A percentile compares a stretch with the other conserved stretches of the same genome.
Evolutionary conservation across 2,113 vertebrate species (phyloP).

Genomic region (Phalacrocorax brasilianus): DNA sequence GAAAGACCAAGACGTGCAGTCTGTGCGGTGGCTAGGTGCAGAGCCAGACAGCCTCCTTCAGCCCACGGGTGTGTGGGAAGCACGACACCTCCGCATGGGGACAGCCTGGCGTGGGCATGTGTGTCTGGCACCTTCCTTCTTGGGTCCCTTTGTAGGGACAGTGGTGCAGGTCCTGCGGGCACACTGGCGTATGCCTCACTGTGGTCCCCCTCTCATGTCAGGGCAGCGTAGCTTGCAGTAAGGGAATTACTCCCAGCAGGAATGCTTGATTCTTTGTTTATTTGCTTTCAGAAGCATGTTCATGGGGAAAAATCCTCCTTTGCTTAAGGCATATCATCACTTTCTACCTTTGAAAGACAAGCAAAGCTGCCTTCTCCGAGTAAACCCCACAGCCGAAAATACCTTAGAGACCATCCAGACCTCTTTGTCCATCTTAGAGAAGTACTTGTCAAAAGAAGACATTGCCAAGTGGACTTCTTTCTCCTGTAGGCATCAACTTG

Average conservation of each 20-base stretch:
- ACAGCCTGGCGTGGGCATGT: no score
- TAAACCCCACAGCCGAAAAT: neutral
- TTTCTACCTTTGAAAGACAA: neutral
- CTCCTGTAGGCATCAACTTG: neutral
- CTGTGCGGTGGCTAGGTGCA: neutral
- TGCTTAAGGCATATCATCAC: neutral
- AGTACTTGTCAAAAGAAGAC: neutral
- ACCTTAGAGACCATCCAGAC: neutral
- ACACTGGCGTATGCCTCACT: accelerated
- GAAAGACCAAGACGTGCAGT: neutral
- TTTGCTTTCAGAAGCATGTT: neutral
- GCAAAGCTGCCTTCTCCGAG: neutral
- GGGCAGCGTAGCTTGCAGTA: neutral
- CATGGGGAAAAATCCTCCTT: neutral
- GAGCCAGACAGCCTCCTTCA: neutral
- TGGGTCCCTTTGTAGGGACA: accelerated
- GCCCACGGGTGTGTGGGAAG: neutral
- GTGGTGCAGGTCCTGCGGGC: neutral
- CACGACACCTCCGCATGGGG: neutral
- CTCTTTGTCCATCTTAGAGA: neutral
- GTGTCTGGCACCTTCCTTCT: neutral
- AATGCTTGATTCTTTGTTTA: neutral
- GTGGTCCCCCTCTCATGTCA: neutral
- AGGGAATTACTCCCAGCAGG: neutral
- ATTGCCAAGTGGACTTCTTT: neutral